phyloP scores from a whole-genome alignment of 2,113 vertebrate genomes.

The Pimephales promelas region DNA sequence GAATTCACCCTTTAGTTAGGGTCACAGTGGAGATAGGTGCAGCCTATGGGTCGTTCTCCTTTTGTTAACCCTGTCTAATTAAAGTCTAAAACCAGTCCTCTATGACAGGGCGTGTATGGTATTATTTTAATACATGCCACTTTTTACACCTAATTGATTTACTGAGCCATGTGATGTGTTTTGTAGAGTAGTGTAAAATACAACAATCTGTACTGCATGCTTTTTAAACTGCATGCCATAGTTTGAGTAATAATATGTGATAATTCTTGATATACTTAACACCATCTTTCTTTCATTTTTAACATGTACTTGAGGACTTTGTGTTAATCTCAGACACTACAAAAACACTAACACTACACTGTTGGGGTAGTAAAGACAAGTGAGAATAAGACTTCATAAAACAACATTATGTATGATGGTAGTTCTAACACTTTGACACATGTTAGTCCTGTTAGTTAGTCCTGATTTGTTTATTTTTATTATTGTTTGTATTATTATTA shows the following conservation, averaged over 20 bases:
- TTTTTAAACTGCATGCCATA: conserved; percentile 18
- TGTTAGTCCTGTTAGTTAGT: conserved; percentile 73
- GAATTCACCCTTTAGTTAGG: conserved; percentile 62
- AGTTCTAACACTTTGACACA: background rate
- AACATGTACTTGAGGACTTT: background rate
- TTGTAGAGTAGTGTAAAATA: conserved; percentile 31
- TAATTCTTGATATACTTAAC: conserved; percentile 25
- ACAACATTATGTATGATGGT: background rate
- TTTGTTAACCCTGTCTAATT: conserved; percentile 75
- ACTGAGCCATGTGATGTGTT: conserved; percentile 21
- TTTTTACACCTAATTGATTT: conserved; percentile 63
- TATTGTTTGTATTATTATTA: no score
- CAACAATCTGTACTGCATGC: conserved; percentile 21
- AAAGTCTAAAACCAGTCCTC: conserved; percentile 64
- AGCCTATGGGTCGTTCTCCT: conserved; percentile 59
- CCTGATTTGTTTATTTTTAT: conserved; percentile 72
- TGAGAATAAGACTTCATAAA: background rate
- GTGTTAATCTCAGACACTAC: background rate
- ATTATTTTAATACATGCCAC: conserved; percentile 60
- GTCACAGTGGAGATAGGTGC: conserved; percentile 55
- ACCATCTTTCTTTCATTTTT: background rate
- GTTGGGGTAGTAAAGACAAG: background rate
- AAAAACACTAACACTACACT: background rate
- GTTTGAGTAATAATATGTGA: background rate
- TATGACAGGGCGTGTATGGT: conserved; percentile 61